Percentiles rank a stretch among this genome's conserved stretches.
Conservation (phyloP, 2,113 vertebrate species). For the Chascanopsetta lugubris region DNA sequence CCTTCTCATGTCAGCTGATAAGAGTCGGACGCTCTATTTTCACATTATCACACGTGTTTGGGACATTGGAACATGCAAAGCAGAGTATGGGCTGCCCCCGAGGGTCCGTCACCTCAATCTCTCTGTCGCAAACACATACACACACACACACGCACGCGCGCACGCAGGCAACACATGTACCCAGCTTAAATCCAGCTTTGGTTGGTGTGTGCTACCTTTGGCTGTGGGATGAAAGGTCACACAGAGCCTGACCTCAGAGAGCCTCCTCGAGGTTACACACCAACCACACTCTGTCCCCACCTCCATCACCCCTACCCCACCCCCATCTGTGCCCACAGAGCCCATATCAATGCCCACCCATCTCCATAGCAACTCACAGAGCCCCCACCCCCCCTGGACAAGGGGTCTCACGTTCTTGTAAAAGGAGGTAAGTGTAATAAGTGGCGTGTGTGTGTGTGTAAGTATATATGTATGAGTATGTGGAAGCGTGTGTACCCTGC, state of each 20-base stretch:
- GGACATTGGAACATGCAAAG: neutral
- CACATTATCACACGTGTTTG: neutral
- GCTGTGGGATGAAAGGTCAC: slow-evolving; percentile 54
- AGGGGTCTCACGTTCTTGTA: slow-evolving; percentile 61
- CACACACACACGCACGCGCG: slow-evolving; percentile 4
- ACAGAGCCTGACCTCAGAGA: slow-evolving; percentile 20
- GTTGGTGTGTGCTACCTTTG: slow-evolving; percentile 66
- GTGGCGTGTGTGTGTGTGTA: slow-evolving; percentile 49
- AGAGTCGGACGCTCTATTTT: neutral
- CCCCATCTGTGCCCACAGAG: slow-evolving; percentile 29
- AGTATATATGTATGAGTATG: slow-evolving; percentile 34
- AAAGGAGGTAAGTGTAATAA: slow-evolving; percentile 72
- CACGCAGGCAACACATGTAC: slow-evolving; percentile 23
- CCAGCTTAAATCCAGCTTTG: slow-evolving; percentile 61
- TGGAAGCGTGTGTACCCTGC: slow-evolving; percentile 37
- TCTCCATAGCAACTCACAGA: slow-evolving; percentile 67
- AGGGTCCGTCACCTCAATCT: neutral
- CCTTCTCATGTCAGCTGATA: neutral
- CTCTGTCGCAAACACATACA: neutral
- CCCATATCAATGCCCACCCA: slow-evolving; percentile 49
- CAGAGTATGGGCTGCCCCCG: neutral
- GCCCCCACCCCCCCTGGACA: slow-evolving; percentile 43
- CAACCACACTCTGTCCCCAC: slow-evolving; percentile 21
- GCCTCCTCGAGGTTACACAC: slow-evolving; percentile 47
- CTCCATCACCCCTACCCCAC: slow-evolving; percentile 1